Evolutionary conservation across 2,113 vertebrate genomes (phyloP).

Genomic region (Nothocercus julius): DNA sequence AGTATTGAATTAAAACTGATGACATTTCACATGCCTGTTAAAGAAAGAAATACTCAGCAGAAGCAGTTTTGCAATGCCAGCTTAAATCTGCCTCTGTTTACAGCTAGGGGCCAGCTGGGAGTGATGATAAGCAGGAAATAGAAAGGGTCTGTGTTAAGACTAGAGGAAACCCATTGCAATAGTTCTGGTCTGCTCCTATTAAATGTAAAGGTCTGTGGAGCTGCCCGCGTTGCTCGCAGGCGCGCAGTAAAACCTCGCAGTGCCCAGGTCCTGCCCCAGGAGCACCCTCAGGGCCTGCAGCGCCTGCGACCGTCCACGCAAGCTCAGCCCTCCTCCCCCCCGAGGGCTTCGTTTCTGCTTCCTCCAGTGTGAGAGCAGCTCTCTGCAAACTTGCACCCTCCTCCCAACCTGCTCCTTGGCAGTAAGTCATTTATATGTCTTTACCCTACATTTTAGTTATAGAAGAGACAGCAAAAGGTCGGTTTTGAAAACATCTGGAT

Average conservation of each 20-base stretch:
- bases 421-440: not conserved
- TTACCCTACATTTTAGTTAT: not conserved
- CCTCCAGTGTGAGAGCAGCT: not conserved
- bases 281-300: accelerated
- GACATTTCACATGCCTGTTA: not conserved
- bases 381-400: not conserved
- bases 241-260: not conserved
- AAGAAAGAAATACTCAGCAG: not conserved
- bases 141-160: not conserved
- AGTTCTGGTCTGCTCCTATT: not conserved
- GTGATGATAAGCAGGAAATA: not conserved
- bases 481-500: not conserved
- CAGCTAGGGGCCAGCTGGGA: not conserved
- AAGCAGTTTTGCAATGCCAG: not conserved
- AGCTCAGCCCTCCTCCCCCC: not conserved
- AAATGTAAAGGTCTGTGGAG: not conserved
- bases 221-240: not conserved
- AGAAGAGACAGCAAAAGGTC: not conserved
- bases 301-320: too few species aligned
- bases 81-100: not conserved
- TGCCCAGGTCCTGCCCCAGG: not conserved
- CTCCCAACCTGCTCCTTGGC: not conserved
- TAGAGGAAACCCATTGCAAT: not conserved
- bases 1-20: not conserved
- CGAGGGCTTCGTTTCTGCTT: accelerated